These are phyloP conservation scores for Drosophila stalkeri DNA, from an alignment of 2,888 invertebrate species.

Conservation along the genomic window DNA sequence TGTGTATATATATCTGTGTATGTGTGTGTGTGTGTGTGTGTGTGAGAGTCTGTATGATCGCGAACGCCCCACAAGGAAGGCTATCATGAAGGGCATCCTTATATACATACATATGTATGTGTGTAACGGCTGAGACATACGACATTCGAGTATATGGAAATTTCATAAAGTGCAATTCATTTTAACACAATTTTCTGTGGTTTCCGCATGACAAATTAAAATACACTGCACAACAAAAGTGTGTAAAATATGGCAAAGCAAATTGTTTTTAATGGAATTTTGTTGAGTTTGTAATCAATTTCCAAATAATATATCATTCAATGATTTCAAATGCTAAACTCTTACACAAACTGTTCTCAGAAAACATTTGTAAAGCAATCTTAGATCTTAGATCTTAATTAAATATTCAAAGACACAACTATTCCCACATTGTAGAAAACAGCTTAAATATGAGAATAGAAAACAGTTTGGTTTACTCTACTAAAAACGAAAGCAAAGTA, in stretches of 20 bases:
- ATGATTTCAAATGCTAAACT: background rate
- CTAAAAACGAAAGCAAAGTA: background rate
- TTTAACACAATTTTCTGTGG: conserved; percentile 74
- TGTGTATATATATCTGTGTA: background rate
- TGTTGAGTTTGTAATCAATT: background rate
- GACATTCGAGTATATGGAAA: conserved; percentile 55
- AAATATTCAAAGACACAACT: background rate
- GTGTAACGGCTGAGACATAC: too few relatives aligned
- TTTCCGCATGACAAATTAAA: conserved; percentile 68
- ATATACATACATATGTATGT: conserved; percentile 51
- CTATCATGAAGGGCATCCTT: conserved; percentile 79
- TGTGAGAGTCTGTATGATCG: conserved; percentile 58
- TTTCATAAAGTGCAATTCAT: conserved; percentile 75
- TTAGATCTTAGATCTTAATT: too few relatives aligned
- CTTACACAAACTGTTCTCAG: background rate
- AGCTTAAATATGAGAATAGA: background rate
- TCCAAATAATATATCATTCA: background rate
- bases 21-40: conserved; percentile 10
- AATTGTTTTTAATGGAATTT: background rate
- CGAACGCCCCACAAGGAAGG: conserved; percentile 77
- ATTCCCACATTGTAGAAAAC: background rate
- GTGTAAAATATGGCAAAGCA: too few relatives aligned
- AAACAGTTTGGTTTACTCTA: background rate
- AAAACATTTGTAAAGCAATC: background rate
- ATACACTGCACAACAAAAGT: conserved; percentile 46